Evolutionary conservation across 2,113 vertebrate species (phyloP).

Genomic region (Excalfactoria chinensis): DNA sequence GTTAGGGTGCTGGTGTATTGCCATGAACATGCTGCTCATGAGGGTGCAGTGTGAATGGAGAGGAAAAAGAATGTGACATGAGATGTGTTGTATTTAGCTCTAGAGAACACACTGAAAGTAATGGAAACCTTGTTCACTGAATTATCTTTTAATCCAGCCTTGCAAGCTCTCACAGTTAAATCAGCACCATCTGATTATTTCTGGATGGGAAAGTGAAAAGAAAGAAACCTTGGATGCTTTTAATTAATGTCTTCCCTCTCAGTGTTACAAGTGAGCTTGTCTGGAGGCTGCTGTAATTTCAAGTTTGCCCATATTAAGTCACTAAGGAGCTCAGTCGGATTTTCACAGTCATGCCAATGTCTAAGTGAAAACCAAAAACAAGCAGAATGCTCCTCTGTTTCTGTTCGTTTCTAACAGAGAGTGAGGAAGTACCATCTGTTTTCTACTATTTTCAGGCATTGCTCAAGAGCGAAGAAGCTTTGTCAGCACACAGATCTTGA

Average conservation of each 20-base stretch:
- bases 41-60: neutral
- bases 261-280: neutral
- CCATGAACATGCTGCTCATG: neutral
- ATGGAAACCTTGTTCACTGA: neutral
- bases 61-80: neutral
- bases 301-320: neutral
- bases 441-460: neutral
- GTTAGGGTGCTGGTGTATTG: neutral
- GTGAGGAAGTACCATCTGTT: constrained; percentile 16
- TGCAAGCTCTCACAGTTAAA: neutral
- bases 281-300: constrained; percentile 12
- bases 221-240: neutral
- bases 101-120: neutral
- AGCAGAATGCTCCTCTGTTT: neutral
- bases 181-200: rapidly evolving
- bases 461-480: neutral
- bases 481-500: neutral
- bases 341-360: neutral
- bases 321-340: neutral
- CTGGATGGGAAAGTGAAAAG: neutral
- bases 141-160: neutral
- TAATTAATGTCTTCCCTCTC: neutral
- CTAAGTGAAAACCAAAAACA: neutral
- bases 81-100: neutral
- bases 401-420: constrained; percentile 6